A percentile compares a stretch with the other conserved stretches of the same genome.
Conservation (phyloP, 2,888 invertebrate genomes). For the Oconnorella tubifera region DNA sequence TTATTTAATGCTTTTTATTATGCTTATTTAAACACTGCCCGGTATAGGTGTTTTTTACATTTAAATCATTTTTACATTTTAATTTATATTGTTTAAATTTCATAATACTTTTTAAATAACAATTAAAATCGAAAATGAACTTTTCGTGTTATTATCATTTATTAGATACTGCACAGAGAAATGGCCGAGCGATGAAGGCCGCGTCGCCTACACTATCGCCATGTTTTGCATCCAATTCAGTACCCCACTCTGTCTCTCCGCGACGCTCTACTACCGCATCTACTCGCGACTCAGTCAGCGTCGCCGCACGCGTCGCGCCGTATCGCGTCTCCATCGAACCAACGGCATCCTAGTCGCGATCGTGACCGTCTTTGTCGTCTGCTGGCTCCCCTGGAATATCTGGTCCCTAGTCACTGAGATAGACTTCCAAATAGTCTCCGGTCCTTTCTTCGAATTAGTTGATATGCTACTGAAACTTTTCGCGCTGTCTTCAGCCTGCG, state of each 20-base stretch:
- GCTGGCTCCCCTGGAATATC: slow-evolving; percentile 53
- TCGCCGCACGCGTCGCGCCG: not conserved
- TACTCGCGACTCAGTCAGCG: slow-evolving; percentile 5
- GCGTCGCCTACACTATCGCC: slow-evolving; percentile 38
- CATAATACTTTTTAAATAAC: too few relatives aligned
- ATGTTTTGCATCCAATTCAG: slow-evolving; percentile 18
- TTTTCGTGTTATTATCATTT: too few relatives aligned
- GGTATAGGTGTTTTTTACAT: too few relatives aligned
- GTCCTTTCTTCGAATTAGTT: slow-evolving; percentile 43
- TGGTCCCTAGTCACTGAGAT: slow-evolving; percentile 45
- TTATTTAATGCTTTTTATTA: too few relatives aligned
- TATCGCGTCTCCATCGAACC: not conserved
- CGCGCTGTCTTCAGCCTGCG: slow-evolving; percentile 51
- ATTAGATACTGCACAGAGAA: slow-evolving; percentile 44
- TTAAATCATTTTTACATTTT: too few relatives aligned
- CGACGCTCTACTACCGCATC: slow-evolving; percentile 17
- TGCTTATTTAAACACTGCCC: too few relatives aligned
- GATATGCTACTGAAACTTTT: slow-evolving; percentile 50
- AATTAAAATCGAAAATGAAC: too few relatives aligned
- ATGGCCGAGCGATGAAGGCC: slow-evolving; percentile 39
- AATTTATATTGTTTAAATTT: too few relatives aligned
- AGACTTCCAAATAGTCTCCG: slow-evolving; percentile 38
- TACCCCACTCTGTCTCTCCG: slow-evolving; percentile 10
- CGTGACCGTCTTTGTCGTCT: slow-evolving; percentile 47
- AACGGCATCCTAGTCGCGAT: slow-evolving; percentile 45